Evolutionary conservation across 2,113 vertebrate species (phyloP).

Genomic region (Catagonus wagneri): DNA sequence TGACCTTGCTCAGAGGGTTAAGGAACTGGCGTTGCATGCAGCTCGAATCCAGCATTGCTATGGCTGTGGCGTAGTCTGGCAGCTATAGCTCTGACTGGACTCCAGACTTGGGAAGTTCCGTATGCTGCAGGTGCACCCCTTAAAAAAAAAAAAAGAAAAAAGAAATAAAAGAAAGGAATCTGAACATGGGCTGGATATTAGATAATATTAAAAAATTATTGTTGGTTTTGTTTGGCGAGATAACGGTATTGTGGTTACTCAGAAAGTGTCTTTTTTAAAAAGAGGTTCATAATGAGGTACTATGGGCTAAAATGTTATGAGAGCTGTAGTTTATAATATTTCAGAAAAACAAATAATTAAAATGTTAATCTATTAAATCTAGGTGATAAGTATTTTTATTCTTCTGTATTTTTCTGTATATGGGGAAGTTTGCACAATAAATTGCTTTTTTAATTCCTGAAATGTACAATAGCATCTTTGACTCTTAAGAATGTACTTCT

Average conservation of each 20-base stretch:
- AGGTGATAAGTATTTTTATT: not conserved
- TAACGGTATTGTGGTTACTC: not conserved
- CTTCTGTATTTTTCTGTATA: slow-evolving; percentile 14
- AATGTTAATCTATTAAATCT: slow-evolving; percentile 25
- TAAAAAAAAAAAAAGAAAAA: too few species aligned
- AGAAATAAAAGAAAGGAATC: not conserved
- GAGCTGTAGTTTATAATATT: not conserved
- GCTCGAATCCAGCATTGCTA: too few species aligned
- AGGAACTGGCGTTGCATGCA: too few species aligned
- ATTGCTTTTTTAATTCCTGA: not conserved
- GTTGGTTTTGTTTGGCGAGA: not conserved
- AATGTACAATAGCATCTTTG: not conserved
- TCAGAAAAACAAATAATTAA: slow-evolving; percentile 1
- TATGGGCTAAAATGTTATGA: not conserved
- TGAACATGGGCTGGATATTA: not conserved
- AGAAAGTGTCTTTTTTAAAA: not conserved
- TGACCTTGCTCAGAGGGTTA: too few species aligned
- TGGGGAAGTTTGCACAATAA: not conserved
- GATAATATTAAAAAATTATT: not conserved
- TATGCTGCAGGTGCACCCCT: too few species aligned
- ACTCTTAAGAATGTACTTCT: not conserved
- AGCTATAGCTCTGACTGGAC: too few species aligned
- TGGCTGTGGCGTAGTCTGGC: too few species aligned
- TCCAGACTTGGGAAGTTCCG: too few species aligned
- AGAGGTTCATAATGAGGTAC: not conserved